phyloP scores from a whole-genome alignment of 2,797 vertebrate genomes.

The Thalassophryne amazonica region DNA sequence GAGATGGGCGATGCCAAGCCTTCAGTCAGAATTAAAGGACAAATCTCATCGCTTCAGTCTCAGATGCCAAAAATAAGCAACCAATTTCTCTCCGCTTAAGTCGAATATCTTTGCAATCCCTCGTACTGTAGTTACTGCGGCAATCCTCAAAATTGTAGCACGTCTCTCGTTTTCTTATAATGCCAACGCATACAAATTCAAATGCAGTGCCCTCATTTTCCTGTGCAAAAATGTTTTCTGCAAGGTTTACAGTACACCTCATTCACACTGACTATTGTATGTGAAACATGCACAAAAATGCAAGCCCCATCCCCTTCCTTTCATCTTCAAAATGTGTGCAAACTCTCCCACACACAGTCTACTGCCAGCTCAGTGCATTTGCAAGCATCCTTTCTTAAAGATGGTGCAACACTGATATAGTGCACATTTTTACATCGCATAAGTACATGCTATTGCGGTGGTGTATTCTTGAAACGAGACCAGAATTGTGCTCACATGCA shows the following conservation, averaged over 20 bases:
- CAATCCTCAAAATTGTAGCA: too few species aligned
- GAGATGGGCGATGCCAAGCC: slow-evolving; percentile 26
- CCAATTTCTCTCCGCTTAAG: not conserved
- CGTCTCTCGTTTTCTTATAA: not conserved
- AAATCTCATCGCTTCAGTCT: slow-evolving; percentile 29
- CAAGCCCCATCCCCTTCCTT: not conserved
- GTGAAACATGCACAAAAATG: not conserved
- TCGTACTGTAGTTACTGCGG: slow-evolving; percentile 1
- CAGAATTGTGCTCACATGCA: not conserved
- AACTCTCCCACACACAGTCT: not conserved
- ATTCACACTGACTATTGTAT: not conserved
- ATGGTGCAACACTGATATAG: not conserved
- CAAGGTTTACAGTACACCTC: not conserved
- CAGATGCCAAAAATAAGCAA: slow-evolving; percentile 26
- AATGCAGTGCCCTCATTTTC: not conserved
- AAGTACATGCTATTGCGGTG: too few species aligned
- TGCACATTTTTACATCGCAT: not conserved
- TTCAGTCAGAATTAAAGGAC: slow-evolving; percentile 56
- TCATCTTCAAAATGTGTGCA: not conserved
- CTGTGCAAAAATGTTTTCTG: not conserved
- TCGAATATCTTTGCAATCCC: slow-evolving; percentile 13
- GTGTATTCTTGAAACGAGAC: too few species aligned
- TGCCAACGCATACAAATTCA: slow-evolving; percentile 4
- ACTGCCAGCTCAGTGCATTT: not conserved
- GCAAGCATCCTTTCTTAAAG: not conserved